Evolutionary conservation across 1,140 invertebrate species (phyloP), one percentile per base, ranked within the genome.

Genomic region (Mizuhopecten yessoensis): DNA sequence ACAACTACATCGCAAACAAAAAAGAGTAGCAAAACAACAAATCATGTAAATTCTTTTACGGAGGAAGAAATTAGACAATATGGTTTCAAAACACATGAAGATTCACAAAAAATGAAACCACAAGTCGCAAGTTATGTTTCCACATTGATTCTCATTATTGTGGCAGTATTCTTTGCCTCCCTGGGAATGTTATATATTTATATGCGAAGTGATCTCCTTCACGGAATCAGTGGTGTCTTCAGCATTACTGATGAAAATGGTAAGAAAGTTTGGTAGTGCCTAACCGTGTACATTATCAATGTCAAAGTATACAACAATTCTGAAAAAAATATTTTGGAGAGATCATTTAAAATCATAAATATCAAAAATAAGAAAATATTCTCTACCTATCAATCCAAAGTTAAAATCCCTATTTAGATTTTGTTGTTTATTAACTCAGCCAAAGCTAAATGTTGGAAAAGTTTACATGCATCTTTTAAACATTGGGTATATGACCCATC

Each of bases 121-220:
- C 86, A 87, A 87, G 88, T 75, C 87, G 89, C 42, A 49, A 91
- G 87, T 75, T 92, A 89, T 91, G 92, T 95, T 89, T 94, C 94
- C 34, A 93, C 92, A 49, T 91, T 92, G 49, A 90, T 95, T 34
- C 89, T 94, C 13, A 90, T 86, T n/a, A 34, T 94, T 36, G 90
- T 92, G 15, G 91, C 86, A 23, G 57, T 94, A 15, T 95, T 95
- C 86, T 95, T 95, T 89, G 86, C 94, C 34, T 86, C 90, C 11
- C 90, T 94, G 29, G 91, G 86, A 34, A 88, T 92, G n/a, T 34
- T 86, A 33, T 92, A 92, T 88, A 86, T 92, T 75, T 90, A 90
- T 45, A 87, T 90, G 34, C 86, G 90, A 86, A 33, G 86, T 34
- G 89, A 90, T 75, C 57, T 75, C 57, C 57, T 75, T 29, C 23